Evolutionary conservation across 1,140 invertebrate species (phyloP), one percentile per base, ranked within the genome.

Genomic region (Araneus ventricosus): DNA sequence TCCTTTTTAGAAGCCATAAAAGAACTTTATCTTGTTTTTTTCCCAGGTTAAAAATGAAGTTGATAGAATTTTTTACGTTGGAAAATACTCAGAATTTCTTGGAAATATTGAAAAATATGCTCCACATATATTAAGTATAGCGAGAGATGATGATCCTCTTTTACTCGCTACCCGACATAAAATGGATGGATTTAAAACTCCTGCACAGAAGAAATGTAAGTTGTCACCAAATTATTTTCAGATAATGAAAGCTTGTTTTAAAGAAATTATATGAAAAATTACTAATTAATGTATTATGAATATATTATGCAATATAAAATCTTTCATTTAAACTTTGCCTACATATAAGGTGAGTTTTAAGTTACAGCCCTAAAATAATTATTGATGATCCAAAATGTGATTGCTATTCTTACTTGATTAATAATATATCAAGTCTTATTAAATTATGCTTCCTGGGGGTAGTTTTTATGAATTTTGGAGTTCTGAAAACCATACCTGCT

Each of bases 1-100:
- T 67, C 27, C 8, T 67, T 27, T n/a, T n/a, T 17, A 0, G 8
- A 27, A 67, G 27, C 4, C 6, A 67, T 2, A 10, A 14, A 67
- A n/a, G 4, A 67, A 14, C 20, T 45, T 61, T 87, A 61, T 87
- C 63, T 24, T 70, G 22, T 34, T 90, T 79, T 37, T n/a, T n/a
- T n/a, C n/a, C n/a, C n/a, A 90, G 88, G 88, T 90, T 57, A 14
- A 17, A 22, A 57, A 90, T 59, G 88, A 90, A 61, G n/a, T 90
- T 5, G 67, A 90, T 90, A 45, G 88, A 5, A 90, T 90, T 34
- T 90, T 90, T 24, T 80, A 90, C 39, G 1, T 2, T 79, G 70
- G 67, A 2, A 90, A 90, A 80, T 27, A 27, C 59, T 1, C 57
- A 37, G 70, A 90, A 57, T 90, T 90, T 37, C 17, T 90, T 5